Percentiles rank a stretch among this genome's conserved stretches.
phyloP scores from a whole-genome alignment of 2,797 vertebrate species.

The Argyrosomus regius region DNA sequence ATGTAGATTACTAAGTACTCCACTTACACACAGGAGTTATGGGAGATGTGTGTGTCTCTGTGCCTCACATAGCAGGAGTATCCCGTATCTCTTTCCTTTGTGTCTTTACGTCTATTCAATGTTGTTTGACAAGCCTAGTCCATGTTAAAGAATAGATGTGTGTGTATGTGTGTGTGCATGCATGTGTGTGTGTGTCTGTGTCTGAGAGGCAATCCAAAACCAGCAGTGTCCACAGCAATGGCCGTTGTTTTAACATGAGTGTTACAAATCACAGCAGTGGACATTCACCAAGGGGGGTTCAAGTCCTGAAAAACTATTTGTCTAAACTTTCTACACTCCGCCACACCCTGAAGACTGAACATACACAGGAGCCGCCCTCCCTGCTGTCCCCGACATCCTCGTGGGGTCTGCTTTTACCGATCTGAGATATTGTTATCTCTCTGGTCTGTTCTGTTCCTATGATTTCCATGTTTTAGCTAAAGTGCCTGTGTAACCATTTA shows the following conservation, averaged over 20 bases:
- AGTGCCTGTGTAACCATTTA: too few relatives aligned
- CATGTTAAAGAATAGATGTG: slow-evolving; percentile 19
- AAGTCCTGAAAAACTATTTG: slow-evolving; percentile 60
- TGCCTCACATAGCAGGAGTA: slow-evolving; percentile 30
- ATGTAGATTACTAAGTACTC: slow-evolving; percentile 66
- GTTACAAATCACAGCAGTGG: slow-evolving; percentile 60
- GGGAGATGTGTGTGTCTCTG: slow-evolving; percentile 29
- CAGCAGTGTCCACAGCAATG: slow-evolving; percentile 21
- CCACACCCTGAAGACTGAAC: slow-evolving; percentile 50
- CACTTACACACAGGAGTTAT: slow-evolving; percentile 38
- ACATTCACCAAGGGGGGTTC: slow-evolving; percentile 40
- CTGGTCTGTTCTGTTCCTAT: background rate
- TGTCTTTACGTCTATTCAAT: slow-evolving; percentile 23
- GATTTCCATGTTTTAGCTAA: background rate
- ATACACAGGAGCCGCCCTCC: slow-evolving; percentile 22
- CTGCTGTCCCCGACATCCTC: background rate
- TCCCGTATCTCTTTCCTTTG: slow-evolving; percentile 46
- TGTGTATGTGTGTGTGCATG: slow-evolving; percentile 25
- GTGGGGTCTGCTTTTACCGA: background rate
- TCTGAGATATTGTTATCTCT: slow-evolving; percentile 23
- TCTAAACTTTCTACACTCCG: slow-evolving; percentile 56
- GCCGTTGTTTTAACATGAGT: slow-evolving; percentile 46
- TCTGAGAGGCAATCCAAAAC: slow-evolving; percentile 46
- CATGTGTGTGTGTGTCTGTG: slow-evolving; percentile 7
- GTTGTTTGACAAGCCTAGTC: slow-evolving; percentile 37